A percentile compares a stretch with the other conserved stretches of the same genome.
Conservation (phyloP, 2,113 vertebrate genomes). For the Platycercus adscitus region DNA sequence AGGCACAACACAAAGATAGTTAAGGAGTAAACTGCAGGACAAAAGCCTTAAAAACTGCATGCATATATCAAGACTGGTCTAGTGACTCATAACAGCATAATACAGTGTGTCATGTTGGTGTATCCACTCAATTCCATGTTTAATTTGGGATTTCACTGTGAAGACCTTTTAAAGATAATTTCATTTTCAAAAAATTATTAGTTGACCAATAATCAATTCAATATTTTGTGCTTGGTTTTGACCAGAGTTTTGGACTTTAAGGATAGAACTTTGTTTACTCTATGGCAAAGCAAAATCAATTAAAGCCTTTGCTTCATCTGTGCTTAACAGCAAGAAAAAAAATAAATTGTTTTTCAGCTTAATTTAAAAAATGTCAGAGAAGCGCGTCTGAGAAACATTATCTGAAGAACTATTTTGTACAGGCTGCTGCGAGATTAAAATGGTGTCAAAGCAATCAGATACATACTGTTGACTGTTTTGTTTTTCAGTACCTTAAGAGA, state of each 20-base stretch:
- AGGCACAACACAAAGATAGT: background rate
- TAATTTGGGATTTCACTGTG: background rate
- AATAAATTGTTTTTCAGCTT: background rate
- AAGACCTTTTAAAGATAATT: background rate
- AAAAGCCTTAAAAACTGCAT: background rate
- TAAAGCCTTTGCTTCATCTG: constrained; percentile 35
- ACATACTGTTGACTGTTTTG: background rate
- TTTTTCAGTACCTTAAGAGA: background rate
- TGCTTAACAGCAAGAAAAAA: background rate
- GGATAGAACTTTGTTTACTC: background rate
- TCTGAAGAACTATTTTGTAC: background rate
- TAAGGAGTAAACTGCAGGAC: background rate
- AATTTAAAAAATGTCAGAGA: constrained; percentile 22
- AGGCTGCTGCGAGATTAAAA: constrained; percentile 31
- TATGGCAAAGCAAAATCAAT: constrained; percentile 1
- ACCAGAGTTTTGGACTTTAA: background rate
- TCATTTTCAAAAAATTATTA: background rate
- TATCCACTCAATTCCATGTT: background rate
- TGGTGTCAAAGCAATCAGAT: background rate
- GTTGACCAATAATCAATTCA: background rate
- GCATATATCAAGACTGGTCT: background rate
- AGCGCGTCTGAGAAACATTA: constrained; percentile 21
- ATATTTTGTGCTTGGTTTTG: constrained; percentile 4
- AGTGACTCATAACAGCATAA: background rate
- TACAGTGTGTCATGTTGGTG: background rate